Evolutionary conservation across 2,888 invertebrate species (phyloP).

Genomic region (Drosophila falleni): DNA sequence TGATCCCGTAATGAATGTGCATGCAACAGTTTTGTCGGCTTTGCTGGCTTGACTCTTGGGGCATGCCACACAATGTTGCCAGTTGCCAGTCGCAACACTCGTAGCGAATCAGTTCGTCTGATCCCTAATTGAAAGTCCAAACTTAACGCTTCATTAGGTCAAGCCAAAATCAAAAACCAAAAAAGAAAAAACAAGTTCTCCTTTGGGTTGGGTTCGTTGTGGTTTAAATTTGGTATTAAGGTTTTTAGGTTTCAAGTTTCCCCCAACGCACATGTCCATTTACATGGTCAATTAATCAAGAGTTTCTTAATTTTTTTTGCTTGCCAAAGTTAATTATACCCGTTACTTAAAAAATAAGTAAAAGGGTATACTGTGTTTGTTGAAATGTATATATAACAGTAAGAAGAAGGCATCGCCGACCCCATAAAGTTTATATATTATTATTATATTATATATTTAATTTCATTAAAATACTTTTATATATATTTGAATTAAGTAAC

Average conservation of each 20-base stretch:
- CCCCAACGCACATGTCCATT: conserved; percentile 74
- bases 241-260: conserved; percentile 69
- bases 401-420: too few relatives aligned
- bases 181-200: conserved; percentile 5
- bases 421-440: too few relatives aligned
- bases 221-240: conserved; percentile 46
- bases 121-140: conserved; percentile 66
- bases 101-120: conserved; percentile 38
- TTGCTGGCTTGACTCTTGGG: conserved; percentile 13
- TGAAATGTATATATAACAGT: too few relatives aligned
- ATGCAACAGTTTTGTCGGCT: conserved; percentile 60
- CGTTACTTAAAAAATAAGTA: too few relatives aligned
- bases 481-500: too few relatives aligned
- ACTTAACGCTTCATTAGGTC: conserved; percentile 77
- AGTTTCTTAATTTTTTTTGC: conserved; percentile 43
- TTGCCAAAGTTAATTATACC: conserved; percentile 28
- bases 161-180: conserved; percentile 12
- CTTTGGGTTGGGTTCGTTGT: conserved; percentile 1
- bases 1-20: conserved; percentile 73
- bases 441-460: too few relatives aligned
- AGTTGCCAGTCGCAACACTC: conserved; percentile 3
- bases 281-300: conserved; percentile 77
- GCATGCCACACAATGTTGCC: conserved; percentile 42
- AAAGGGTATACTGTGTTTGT: too few relatives aligned
- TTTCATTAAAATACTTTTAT: too few relatives aligned